Evolutionary conservation across 2,888 invertebrate species (phyloP), one percentile per base, ranked within the genome.

Genomic region (Rhagium mordax): DNA sequence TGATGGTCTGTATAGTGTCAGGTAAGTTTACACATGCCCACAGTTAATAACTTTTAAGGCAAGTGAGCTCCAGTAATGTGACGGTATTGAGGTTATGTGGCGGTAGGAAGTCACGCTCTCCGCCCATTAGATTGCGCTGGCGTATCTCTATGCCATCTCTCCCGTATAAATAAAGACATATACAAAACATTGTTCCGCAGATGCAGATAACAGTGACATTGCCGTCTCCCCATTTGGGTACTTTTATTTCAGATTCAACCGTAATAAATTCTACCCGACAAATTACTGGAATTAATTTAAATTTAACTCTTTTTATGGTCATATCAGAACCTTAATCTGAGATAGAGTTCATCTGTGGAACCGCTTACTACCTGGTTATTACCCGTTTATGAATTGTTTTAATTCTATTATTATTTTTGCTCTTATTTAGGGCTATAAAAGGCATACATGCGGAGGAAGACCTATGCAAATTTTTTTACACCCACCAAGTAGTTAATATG

Each of bases 71-170:
- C 18, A 29, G 33, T 33, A 29, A 33, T 18, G 33, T 71, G 75
- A 74, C 48, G 67, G 61, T 72, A 72, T 74, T 78, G 74, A 76
- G 79, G 79, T 78, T 78, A 74, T 73, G 74, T 77, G 77, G 79
- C 74, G 76, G 77, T 77, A 77, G 80, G 78, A 81, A 81, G 81
- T 81, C 81, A 79, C 80, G 81, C 77, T 79, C 77, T 71, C 81
- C 78, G 79, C 80, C 79, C 80, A 81, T 81, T 70, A 80, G 77
- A 80, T 77, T 74, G 75, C 78, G 76, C 80, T 78, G 78, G 78
- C 78, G 78, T 81, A 81, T 81, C 81, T 78, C 73, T 66, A 68
- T 79, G 74, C 74, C 70, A 80, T 81, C 80, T 78, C 74, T 69
- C 49, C 66, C 61, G 67, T 77, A 76, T 73, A 77, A 78, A 80